phyloP scores from a whole-genome alignment of 2,888 invertebrate species.

The Callyntrura sp. region DNA sequence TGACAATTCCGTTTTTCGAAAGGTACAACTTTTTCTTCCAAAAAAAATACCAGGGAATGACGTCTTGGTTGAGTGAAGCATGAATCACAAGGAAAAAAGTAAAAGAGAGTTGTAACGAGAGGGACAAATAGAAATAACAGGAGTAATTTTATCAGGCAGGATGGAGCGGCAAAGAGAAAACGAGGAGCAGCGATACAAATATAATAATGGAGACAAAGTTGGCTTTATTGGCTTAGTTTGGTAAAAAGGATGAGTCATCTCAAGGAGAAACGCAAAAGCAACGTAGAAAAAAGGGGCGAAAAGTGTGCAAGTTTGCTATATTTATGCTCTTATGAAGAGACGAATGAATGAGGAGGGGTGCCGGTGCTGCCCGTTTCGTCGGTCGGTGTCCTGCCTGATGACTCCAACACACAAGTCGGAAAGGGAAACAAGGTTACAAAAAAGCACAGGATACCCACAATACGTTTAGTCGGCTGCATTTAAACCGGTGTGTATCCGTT shows the following conservation, averaged over 20 bases:
- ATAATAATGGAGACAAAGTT: conserved; percentile 69
- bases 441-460: not conserved
- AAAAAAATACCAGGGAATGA: not conserved
- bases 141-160: conserved; percentile 64
- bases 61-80: conserved; percentile 41
- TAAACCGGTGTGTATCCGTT: conserved; percentile 17
- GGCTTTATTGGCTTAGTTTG: conserved; percentile 78
- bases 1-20: conserved; percentile 30
- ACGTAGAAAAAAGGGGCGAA: not conserved
- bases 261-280: conserved; percentile 28
- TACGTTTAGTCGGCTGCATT: not conserved
- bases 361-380: too few relatives aligned
- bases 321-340: conserved; percentile 48
- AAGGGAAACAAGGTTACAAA: not conserved
- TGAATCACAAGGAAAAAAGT: conserved; percentile 57
- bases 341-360: conserved; percentile 15
- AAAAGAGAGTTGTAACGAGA: conserved; percentile 18
- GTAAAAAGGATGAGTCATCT: conserved; percentile 71
- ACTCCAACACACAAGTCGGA: not conserved
- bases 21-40: conserved; percentile 33
- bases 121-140: conserved; percentile 56
- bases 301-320: conserved; percentile 39
- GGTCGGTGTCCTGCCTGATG: not conserved
- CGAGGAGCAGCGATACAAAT: conserved; percentile 47
- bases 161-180: not conserved